Percentiles rank a stretch among this genome's conserved stretches.
Conservation (phyloP, 2,797 vertebrate species). For the Xenopus petersii region DNA sequence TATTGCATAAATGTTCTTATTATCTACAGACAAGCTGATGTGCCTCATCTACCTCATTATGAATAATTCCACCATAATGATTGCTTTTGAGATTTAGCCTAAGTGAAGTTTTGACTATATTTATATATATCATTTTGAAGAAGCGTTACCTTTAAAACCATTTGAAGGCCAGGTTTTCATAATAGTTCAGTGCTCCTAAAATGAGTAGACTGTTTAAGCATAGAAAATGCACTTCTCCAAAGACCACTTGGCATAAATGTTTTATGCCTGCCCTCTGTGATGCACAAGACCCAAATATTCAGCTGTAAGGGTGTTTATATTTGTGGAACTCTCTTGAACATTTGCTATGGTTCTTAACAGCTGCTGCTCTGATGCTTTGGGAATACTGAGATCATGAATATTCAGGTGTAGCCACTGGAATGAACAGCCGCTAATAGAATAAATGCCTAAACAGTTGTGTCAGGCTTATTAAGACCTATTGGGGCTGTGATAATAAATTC, state of each 20-base stretch:
- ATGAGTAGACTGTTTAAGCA: constrained; percentile 60
- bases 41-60: no score
- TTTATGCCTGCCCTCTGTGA: constrained; percentile 65
- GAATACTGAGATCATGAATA: constrained; percentile 90
- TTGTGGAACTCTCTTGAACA: constrained; percentile 77
- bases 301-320: constrained; percentile 75
- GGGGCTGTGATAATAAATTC: constrained; percentile 76
- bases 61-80: no score
- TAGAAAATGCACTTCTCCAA: constrained; percentile 59
- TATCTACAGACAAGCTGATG: no score
- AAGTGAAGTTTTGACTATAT: no score
- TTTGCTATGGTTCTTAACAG: constrained; percentile 81
- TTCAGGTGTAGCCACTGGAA: constrained; percentile 86
- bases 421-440: constrained; percentile 88
- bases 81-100: no score
- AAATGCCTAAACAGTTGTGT: constrained; percentile 81
- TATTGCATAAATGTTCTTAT: no score
- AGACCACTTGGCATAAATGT: constrained; percentile 68
- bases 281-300: constrained; percentile 63
- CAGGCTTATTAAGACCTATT: constrained; percentile 80
- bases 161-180: constrained; percentile 44
- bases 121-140: not conserved
- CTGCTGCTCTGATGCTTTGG: constrained; percentile 80
- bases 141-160: not conserved
- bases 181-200: constrained; percentile 60